These are phyloP conservation scores for Helostoma temminkii DNA, from an alignment of 2,797 vertebrate genomes.

Conservation along the genomic window DNA sequence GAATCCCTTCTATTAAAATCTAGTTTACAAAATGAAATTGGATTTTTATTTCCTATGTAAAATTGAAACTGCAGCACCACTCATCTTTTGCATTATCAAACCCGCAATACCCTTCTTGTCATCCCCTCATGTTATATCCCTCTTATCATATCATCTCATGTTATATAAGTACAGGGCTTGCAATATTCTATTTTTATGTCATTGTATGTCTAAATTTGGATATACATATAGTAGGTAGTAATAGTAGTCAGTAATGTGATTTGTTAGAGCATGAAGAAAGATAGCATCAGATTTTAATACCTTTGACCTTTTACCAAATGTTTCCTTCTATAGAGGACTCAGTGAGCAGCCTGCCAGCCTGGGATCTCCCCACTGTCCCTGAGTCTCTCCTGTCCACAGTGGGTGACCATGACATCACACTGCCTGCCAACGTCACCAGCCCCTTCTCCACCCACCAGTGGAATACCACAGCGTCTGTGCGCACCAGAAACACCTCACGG, in stretches of 20 bases:
- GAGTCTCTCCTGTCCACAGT: constrained; percentile 85
- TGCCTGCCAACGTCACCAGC: constrained; percentile 83
- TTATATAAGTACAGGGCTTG: neutral
- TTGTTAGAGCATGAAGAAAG: neutral
- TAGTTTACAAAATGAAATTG: constrained; percentile 12
- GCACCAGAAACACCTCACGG: constrained; percentile 53
- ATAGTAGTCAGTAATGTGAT: too few species aligned
- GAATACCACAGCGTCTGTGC: constrained; percentile 73
- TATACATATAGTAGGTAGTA: too few species aligned
- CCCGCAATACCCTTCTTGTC: constrained; percentile 1
- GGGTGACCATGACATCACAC: constrained; percentile 83
- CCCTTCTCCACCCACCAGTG: constrained; percentile 78
- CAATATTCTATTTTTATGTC: too few species aligned
- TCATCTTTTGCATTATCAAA: constrained; percentile 19
- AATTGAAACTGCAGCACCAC: neutral
- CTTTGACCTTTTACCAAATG: neutral
- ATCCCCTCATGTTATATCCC: neutral
- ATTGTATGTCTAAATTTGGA: too few species aligned
- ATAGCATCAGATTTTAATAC: neutral
- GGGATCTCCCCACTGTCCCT: constrained; percentile 86
- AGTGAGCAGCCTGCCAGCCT: constrained; percentile 82
- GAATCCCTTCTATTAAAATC: constrained; percentile 20
- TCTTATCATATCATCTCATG: neutral
- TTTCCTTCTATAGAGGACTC: constrained; percentile 86
- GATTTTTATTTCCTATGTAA: constrained; percentile 30